Evolutionary conservation across 2,888 invertebrate genomes (phyloP).

Genomic region (Aplocera efformata): DNA sequence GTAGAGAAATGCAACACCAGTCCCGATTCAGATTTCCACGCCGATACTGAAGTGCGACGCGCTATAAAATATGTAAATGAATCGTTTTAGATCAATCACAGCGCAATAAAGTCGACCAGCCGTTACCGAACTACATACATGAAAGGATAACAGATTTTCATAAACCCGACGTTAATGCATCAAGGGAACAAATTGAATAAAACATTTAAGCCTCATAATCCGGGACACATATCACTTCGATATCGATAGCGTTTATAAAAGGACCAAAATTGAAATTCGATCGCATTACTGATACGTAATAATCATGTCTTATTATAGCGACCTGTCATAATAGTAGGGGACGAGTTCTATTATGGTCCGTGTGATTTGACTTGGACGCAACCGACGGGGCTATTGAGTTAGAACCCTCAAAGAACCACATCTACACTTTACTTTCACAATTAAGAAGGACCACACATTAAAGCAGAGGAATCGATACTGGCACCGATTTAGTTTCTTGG

Average conservation of each 20-base stretch:
- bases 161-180: conserved; percentile 14
- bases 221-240: conserved; percentile 23
- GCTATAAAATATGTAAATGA: conserved; percentile 55
- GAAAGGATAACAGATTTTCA: conserved; percentile 18
- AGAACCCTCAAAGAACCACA: conserved; percentile 29
- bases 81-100: conserved; percentile 47
- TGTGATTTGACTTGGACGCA: conserved; percentile 14
- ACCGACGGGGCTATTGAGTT: conserved; percentile 2
- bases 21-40: conserved; percentile 63
- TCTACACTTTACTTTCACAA: conserved; percentile 45
- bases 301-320: conserved; percentile 57
- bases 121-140: conserved; percentile 18
- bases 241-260: conserved; percentile 35
- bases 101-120: conserved; percentile 35
- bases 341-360: conserved; percentile 36
- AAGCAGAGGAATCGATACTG: conserved; percentile 47
- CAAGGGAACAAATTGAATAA: conserved; percentile 18
- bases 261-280: conserved; percentile 47
- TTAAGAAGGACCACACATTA: conserved; percentile 59
- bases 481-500: conserved; percentile 48
- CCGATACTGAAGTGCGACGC: conserved; percentile 52
- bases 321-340: conserved; percentile 56
- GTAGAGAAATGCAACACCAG: conserved; percentile 71
- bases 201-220: conserved; percentile 25
- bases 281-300: conserved; percentile 50